Base-by-base conservation (phyloP, 1,140 invertebrate genomes). In the Globodera rostochiensis region DNA sequence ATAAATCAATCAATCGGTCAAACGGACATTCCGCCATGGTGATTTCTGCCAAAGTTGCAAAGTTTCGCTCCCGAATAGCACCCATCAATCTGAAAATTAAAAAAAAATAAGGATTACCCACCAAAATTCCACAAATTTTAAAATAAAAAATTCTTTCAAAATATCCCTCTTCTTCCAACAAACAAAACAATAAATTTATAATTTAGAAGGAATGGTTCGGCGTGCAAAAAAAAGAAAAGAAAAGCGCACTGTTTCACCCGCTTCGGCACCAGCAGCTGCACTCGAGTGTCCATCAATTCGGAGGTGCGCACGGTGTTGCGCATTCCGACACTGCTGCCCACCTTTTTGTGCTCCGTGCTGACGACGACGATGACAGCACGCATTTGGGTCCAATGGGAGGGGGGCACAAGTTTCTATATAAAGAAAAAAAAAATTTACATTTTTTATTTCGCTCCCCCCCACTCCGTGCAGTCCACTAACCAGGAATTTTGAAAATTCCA, bases 311-410 rank as follows among this genome's bases (percentile, higher is more conserved):
- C 93, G 74, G 93, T 93, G 75, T 92, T 91, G 89, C 94, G 93
- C 98, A 99, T 99, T n/a, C 95, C 98, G 67, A 91, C 91, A 6
- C 95, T 95, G 82, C 96, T 98, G 36, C 94, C 93, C 25, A 93
- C 93, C 89, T 94, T 94, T 90, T 99, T 99, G 80, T 93, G 92
- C 9, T 91, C 90, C 87, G 96, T 95, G 90, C 93, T 95, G 6
- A 94, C 95, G 57, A 99, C 96, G 79, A 98, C 91, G 86, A 99
- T 94, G 2, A 99, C 87, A 45, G 96, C 92, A 89, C 94, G 92
- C 91, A 99, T 93, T 88, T 97, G 93, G 49, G 95, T 94, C 96
- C 97, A 99, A 90, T 98, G 94, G 57, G 91, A 88, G 0, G 92
- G 91, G 57, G 94, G 90, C 21, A 91, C 93, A 76, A 98, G 91